A percentile compares a stretch with the other conserved stretches of the same genome.
Conservation (phyloP, 2,113 vertebrate species). For the Xenus cinereus region DNA sequence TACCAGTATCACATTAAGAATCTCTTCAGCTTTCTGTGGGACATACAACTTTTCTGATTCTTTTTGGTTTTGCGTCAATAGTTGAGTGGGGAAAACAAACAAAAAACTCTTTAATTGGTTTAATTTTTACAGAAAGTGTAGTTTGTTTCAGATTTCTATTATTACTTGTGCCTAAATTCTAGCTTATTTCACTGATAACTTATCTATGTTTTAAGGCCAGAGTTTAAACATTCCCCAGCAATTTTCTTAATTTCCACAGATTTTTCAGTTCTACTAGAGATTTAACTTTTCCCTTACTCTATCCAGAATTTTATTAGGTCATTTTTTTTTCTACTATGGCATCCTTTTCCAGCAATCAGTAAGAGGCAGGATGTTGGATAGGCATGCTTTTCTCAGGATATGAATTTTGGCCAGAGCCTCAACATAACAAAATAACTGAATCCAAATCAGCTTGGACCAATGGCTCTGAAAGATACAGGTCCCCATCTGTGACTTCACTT, state of each 20-base stretch:
- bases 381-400: not conserved
- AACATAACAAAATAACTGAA: not conserved
- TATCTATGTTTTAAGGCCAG: not conserved
- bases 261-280: not conserved
- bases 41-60: not conserved
- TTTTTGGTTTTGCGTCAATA: not conserved
- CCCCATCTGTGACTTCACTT: not conserved
- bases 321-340: not conserved
- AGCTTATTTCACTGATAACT: not conserved
- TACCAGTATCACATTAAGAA: not conserved
- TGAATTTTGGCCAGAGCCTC: not conserved
- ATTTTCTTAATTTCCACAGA: not conserved
- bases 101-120: not conserved
- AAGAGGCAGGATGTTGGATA: not conserved
- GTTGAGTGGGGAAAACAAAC: not conserved
- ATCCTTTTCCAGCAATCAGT: not conserved
- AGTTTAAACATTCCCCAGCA: not conserved
- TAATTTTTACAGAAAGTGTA: not conserved
- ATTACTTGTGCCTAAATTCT: not conserved
- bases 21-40: not conserved
- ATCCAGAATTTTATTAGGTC: not conserved
- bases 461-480: not conserved
- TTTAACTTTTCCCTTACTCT: not conserved
- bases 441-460: not conserved
- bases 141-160: not conserved